phyloP scores from a whole-genome alignment of 1,140 invertebrate species.

The Drepana arcuata region DNA sequence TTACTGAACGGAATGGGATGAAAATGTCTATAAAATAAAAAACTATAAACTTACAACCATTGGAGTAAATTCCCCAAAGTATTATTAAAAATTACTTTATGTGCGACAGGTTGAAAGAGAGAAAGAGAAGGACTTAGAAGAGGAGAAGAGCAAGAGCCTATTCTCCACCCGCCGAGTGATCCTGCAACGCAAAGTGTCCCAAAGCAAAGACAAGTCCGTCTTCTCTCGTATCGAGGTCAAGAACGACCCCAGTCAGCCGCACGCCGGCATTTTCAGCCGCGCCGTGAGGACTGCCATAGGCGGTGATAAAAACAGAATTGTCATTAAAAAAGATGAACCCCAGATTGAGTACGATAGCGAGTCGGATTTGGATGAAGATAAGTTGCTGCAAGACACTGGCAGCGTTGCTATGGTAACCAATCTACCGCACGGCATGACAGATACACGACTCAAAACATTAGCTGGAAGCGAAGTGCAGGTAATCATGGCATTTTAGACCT shows the following conservation, averaged over 20 bases:
- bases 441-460: conserved; percentile 41
- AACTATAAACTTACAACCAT: too few species aligned
- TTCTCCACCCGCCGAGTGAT: conserved; percentile 45
- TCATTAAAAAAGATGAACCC: conserved; percentile 18
- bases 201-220: conserved; percentile 25
- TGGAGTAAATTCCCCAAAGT: too few species aligned
- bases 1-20: too few species aligned
- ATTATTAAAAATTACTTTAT: too few species aligned
- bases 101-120: conserved; percentile 20
- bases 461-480: conserved; percentile 55
- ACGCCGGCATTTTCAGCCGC: conserved; percentile 43
- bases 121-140: too few species aligned
- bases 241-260: conserved; percentile 27
- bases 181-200: conserved; percentile 30
- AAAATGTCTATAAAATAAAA: too few species aligned
- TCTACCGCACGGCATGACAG: conserved; percentile 52
- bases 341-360: conserved; percentile 31
- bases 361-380: conserved; percentile 20
- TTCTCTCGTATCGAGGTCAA: conserved; percentile 29
- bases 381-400: conserved; percentile 6
- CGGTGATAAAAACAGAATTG: conserved; percentile 11
- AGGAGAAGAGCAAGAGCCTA: conserved; percentile 16
- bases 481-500: conserved; percentile 21
- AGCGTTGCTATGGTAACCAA: conserved; percentile 27
- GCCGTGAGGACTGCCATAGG: conserved; percentile 39